Conservation (phyloP, 2,888 invertebrate genomes). For the Fragum whitleyi region DNA sequence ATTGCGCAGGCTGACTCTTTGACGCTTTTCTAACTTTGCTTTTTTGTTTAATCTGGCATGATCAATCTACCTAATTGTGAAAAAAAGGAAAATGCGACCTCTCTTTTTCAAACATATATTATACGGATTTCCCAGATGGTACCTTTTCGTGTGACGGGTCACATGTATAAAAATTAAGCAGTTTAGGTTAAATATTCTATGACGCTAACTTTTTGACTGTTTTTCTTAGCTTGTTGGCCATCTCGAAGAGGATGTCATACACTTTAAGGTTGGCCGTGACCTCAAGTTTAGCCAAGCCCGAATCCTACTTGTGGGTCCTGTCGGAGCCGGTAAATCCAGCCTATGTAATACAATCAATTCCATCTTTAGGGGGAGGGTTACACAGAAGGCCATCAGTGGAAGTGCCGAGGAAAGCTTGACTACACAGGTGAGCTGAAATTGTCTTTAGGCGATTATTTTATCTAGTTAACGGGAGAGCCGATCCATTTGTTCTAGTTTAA, state of each 20-base stretch:
- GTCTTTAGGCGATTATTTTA: too few relatives aligned
- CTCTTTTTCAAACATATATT: too few relatives aligned
- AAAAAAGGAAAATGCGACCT: too few relatives aligned
- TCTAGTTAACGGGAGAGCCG: too few relatives aligned
- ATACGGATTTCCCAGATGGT: too few relatives aligned
- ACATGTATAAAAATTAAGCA: too few relatives aligned
- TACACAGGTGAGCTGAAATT: constrained; percentile 24
- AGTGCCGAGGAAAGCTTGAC: constrained; percentile 56
- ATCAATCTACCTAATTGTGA: too few relatives aligned
- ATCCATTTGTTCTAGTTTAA: too few relatives aligned
- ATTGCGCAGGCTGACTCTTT: too few relatives aligned
- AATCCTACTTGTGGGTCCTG: constrained; percentile 69
- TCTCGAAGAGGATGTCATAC: constrained; percentile 64
- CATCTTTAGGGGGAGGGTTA: constrained; percentile 69
- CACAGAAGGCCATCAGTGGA: constrained; percentile 69
- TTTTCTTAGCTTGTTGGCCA: constrained; percentile 55
- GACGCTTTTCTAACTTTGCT: too few relatives aligned
- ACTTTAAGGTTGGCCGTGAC: constrained; percentile 57
- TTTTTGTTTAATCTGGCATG: too few relatives aligned
- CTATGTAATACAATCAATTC: constrained; percentile 70
- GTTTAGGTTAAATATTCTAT: not conserved
- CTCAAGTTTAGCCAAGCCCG: constrained; percentile 60
- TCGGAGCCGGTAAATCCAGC: constrained; percentile 41
- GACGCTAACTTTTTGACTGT: not conserved
- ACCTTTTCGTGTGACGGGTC: too few relatives aligned